phyloP scores from a whole-genome alignment of 2,113 vertebrate genomes.

The Poeciliopsis prolifica region DNA sequence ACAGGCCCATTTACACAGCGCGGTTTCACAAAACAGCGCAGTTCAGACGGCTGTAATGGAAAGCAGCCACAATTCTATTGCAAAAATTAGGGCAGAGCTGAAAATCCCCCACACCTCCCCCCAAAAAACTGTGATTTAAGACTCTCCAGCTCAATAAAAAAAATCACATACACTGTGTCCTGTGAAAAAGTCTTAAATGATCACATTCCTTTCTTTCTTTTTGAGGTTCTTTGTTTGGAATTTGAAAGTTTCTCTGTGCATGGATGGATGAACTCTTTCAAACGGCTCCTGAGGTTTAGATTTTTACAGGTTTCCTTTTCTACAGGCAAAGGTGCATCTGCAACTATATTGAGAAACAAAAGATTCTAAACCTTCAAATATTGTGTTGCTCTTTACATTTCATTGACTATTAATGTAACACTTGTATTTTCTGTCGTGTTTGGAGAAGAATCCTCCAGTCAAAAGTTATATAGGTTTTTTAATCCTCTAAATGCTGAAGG shows the following conservation, averaged over 20 bases:
- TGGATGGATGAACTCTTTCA: neutral
- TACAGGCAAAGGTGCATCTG: too few species aligned
- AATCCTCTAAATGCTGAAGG: too few species aligned
- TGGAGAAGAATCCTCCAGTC: too few species aligned
- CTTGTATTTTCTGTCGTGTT: too few species aligned
- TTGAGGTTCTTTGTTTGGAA: neutral
- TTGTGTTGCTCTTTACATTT: too few species aligned
- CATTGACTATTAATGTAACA: too few species aligned
- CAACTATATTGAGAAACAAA: too few species aligned
- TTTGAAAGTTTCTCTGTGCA: neutral
- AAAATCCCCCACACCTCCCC: too few species aligned
- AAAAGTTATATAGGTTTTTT: too few species aligned
- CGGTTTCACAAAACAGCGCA: conserved; percentile 1
- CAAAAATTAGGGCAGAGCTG: neutral
- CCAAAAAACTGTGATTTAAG: neutral
- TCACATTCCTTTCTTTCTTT: neutral
- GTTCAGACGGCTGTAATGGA: neutral
- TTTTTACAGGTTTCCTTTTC: too few species aligned
- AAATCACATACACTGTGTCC: neutral
- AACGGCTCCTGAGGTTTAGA: too few species aligned
- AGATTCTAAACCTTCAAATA: too few species aligned
- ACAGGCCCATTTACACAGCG: conserved; percentile 12
- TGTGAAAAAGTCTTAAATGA: neutral
- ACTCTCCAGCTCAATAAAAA: neutral
- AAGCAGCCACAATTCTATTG: neutral